Conservation (phyloP, 2,797 vertebrate species). For the Clarias laeviceps region DNA sequence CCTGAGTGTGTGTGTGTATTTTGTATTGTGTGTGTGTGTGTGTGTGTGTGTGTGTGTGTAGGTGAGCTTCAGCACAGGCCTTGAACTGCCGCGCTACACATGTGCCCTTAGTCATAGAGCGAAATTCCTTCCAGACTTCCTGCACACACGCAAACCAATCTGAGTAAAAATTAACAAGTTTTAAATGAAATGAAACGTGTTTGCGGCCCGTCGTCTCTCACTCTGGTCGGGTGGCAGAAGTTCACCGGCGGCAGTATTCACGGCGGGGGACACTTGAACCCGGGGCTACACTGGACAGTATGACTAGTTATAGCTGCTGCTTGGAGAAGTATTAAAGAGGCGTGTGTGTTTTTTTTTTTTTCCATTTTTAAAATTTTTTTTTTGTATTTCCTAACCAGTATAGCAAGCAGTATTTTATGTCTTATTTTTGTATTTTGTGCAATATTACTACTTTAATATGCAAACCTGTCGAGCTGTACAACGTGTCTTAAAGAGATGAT, state of each 20-base stretch:
- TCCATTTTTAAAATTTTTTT: constrained; percentile 59
- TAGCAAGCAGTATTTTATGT: constrained; percentile 85
- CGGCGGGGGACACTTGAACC: constrained; percentile 39
- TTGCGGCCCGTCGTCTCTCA: constrained; percentile 53
- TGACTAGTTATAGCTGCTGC: constrained; percentile 45
- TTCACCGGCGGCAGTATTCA: constrained; percentile 67
- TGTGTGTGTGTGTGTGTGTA: constrained; percentile 55
- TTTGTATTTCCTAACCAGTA: constrained; percentile 79
- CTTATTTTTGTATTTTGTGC: constrained; percentile 90
- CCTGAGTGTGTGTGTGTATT: constrained; percentile 64
- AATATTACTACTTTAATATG: constrained; percentile 88
- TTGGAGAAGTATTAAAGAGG: constrained; percentile 58
- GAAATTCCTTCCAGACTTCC: neutral
- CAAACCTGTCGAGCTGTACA: constrained; percentile 73
- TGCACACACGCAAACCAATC: neutral
- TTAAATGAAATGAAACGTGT: constrained; percentile 57
- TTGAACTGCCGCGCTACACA: constrained; percentile 15
- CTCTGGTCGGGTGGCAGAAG: constrained; percentile 70
- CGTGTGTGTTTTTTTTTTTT: neutral
- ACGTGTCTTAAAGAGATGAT: constrained; percentile 69
- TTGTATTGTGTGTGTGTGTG: constrained; percentile 57
- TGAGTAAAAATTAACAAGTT: neutral
- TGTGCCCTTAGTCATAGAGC: constrained; percentile 1
- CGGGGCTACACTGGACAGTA: constrained; percentile 77
- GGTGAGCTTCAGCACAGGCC: constrained; percentile 25